These are phyloP conservation scores for Copidosoma aretas DNA, from an alignment of 2,888 invertebrate genomes.

Conservation along the genomic window DNA sequence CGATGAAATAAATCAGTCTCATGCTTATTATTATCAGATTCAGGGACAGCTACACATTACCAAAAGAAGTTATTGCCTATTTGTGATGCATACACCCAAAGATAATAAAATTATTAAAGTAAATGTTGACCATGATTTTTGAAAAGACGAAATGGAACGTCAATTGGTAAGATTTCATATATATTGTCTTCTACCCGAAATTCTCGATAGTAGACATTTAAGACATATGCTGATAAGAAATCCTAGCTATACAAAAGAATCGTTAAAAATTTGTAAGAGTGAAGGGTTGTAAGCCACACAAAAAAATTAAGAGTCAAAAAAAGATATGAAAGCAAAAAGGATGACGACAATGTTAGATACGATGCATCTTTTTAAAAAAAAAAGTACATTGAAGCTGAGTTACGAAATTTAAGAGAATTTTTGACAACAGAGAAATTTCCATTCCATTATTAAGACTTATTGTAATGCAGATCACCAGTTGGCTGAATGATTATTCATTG, in stretches of 20 bases:
- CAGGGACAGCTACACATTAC: slow-evolving; percentile 45
- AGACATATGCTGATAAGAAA: slow-evolving; percentile 35
- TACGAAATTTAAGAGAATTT: too few relatives aligned
- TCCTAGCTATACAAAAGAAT: slow-evolving; percentile 1
- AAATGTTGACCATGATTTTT: slow-evolving; percentile 42
- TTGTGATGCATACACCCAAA: slow-evolving; percentile 42
- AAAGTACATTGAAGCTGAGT: too few relatives aligned
- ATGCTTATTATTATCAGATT: slow-evolving; percentile 43
- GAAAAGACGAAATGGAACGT: slow-evolving; percentile 40
- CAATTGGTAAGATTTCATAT: slow-evolving; percentile 40
- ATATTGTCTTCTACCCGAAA: slow-evolving; percentile 46
- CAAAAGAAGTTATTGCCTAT: slow-evolving; percentile 36
- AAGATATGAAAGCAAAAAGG: too few relatives aligned
- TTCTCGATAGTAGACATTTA: slow-evolving; percentile 41
- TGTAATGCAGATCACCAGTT: neutral
- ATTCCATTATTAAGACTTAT: neutral
- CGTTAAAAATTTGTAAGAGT: too few relatives aligned
- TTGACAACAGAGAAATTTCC: too few relatives aligned
- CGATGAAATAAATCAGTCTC: slow-evolving; percentile 31
- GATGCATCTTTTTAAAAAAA: too few relatives aligned
- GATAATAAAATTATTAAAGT: slow-evolving; percentile 37
- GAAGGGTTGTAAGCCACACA: too few relatives aligned
- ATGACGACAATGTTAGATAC: too few relatives aligned
- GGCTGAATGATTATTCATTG: neutral
- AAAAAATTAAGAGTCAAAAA: too few relatives aligned